phyloP scores from a whole-genome alignment of 2,888 invertebrate genomes.

The Cremastinae sp. region DNA sequence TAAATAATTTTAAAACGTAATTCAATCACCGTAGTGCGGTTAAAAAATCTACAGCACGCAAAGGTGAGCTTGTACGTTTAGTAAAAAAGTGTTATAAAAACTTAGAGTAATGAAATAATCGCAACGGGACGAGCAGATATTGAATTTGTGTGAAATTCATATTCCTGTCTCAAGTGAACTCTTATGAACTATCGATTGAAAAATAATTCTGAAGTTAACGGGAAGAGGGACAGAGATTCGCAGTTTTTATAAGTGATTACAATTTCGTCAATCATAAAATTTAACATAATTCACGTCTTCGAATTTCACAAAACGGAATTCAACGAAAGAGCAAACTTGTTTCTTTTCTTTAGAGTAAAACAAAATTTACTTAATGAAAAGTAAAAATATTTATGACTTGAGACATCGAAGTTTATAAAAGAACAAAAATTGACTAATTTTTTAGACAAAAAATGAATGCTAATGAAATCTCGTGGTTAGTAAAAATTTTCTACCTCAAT shows the following conservation, averaged over 20 bases:
- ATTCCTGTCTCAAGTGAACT: background rate
- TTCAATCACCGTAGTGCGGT: conserved; percentile 2
- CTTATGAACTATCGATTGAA: background rate
- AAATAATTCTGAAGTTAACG: background rate
- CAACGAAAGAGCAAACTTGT: no score
- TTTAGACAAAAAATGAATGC: no score
- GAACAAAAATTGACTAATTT: no score
- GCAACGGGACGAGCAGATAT: background rate
- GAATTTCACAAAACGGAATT: no score
- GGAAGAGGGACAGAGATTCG: background rate
- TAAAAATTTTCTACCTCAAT: no score
- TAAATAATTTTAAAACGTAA: conserved; percentile 11
- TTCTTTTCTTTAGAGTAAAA: no score
- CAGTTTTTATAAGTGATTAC: background rate
- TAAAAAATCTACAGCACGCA: background rate
- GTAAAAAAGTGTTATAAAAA: conserved; percentile 8
- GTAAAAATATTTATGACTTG: no score
- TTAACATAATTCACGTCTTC: no score
- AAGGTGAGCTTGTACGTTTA: background rate
- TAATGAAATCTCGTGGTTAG: no score
- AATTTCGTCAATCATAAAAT: no score
- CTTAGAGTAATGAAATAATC: conserved; percentile 11
- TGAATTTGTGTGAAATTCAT: background rate
- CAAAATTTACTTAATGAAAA: no score
- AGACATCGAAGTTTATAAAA: no score